phyloP scores from a whole-genome alignment of 2,797 vertebrate genomes.

The Rhabdomys pumilio region DNA sequence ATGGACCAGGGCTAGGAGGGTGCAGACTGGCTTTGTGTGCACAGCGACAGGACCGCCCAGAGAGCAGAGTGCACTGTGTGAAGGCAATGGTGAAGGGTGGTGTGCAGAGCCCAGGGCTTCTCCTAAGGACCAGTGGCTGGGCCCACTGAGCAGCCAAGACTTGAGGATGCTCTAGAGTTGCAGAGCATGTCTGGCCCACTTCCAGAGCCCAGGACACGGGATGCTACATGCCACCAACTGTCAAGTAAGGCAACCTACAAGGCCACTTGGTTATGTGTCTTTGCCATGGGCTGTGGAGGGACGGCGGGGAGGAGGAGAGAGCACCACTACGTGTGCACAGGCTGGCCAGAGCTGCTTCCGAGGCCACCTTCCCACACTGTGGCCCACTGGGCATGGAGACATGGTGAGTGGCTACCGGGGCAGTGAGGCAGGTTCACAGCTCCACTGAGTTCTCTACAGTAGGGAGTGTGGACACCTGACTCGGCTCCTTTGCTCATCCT shows the following conservation, averaged over 20 bases:
- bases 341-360: background rate
- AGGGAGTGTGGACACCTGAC: background rate
- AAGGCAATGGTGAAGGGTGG: conserved; percentile 80
- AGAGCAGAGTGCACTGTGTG: conserved; percentile 3
- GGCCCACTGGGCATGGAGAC: background rate
- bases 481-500: background rate
- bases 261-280: conserved; percentile 67
- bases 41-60: background rate
- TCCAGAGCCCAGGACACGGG: conserved; percentile 31
- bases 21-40: background rate
- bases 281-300: background rate
- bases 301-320: background rate
- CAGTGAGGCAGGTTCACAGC: conserved; percentile 55
- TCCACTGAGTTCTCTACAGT: conserved; percentile 48
- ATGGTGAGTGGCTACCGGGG: conserved; percentile 74
- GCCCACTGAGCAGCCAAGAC: conserved; percentile 72
- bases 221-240: conserved; percentile 23
- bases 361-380: background rate
- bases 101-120: conserved; percentile 74
- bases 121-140: conserved; percentile 70
- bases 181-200: conserved; percentile 23
- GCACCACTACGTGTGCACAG: conserved; percentile 30
- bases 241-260: conserved; percentile 3
- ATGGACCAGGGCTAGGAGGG: background rate
- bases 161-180: conserved; percentile 60